These are phyloP conservation scores for Nematopogon swammerdamellus DNA, from an alignment of 2,888 invertebrate genomes.

Conservation along the genomic window DNA sequence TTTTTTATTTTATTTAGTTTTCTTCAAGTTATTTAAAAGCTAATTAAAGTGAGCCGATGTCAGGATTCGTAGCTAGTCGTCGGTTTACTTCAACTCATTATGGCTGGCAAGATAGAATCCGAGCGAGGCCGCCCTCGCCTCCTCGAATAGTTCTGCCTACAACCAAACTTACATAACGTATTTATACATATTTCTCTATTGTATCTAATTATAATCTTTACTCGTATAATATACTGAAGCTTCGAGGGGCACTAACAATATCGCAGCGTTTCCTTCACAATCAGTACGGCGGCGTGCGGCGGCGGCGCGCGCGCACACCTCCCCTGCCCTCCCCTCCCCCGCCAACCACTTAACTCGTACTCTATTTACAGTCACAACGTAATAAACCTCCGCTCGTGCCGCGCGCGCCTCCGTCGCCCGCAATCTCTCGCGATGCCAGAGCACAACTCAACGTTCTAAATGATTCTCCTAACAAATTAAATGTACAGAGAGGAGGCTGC, in stretches of 20 bases:
- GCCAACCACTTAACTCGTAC: conserved; percentile 36
- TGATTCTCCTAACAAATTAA: too few species aligned
- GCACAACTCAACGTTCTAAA: too few species aligned
- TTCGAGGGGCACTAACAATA: conserved; percentile 52
- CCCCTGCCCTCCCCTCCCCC: conserved; percentile 19
- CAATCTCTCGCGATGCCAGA: too few species aligned
- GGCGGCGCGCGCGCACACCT: too few species aligned
- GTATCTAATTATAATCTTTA: conserved; percentile 32
- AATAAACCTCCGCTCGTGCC: not conserved
- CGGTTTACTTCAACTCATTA: conserved; percentile 41
- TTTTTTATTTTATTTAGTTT: conserved; percentile 57
- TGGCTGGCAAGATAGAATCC: conserved; percentile 27
- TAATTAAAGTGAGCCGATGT: conserved; percentile 58
- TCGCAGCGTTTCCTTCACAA: conserved; percentile 45
- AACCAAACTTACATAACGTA: conserved; percentile 1
- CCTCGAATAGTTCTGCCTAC: conserved; percentile 6
- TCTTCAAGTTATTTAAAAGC: conserved; percentile 56
- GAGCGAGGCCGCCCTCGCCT: conserved; percentile 17
- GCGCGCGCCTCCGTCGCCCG: not conserved
- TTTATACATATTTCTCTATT: conserved; percentile 2
- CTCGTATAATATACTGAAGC: conserved; percentile 50
- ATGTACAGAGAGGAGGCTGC: too few species aligned
- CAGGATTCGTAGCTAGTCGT: conserved; percentile 57
- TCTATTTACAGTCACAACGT: conserved; percentile 35
- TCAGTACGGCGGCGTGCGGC: conserved; percentile 16